These are phyloP conservation scores for Cyanoramphus novaezelandiae DNA, from an alignment of 2,113 vertebrate species.

Conservation along the genomic window DNA sequence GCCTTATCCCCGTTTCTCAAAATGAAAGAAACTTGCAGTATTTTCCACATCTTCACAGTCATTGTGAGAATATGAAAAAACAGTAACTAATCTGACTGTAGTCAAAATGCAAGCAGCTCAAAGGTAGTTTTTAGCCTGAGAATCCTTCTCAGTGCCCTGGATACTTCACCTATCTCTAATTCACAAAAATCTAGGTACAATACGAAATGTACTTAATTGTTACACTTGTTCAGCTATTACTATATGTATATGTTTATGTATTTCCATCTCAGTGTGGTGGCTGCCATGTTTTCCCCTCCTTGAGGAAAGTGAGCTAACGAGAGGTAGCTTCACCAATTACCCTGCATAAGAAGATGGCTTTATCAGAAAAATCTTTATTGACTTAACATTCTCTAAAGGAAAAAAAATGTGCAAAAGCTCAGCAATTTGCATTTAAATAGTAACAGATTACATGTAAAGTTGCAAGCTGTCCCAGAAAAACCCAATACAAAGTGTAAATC, in stretches of 20 bases:
- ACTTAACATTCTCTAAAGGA: background rate
- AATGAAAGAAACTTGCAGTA: background rate
- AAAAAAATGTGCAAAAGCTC: background rate
- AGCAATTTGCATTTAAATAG: conserved; percentile 20
- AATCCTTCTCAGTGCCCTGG: background rate
- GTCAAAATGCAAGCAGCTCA: background rate
- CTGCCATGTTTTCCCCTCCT: background rate
- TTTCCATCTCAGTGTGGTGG: background rate
- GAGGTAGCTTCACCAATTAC: background rate
- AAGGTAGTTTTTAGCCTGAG: background rate
- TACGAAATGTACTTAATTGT: background rate
- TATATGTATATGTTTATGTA: background rate
- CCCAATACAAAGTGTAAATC: background rate
- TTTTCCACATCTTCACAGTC: background rate
- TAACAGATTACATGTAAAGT: conserved; percentile 13
- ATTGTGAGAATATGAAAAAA: background rate
- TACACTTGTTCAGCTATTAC: background rate
- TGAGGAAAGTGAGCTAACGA: background rate
- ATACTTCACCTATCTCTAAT: background rate
- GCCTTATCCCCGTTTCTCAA: background rate
- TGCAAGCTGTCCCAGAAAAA: background rate
- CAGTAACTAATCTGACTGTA: background rate
- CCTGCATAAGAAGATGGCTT: background rate
- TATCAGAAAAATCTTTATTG: background rate
- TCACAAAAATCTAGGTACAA: background rate